Percentiles rank a stretch among this genome's conserved stretches.
These are phyloP conservation scores for Pogonocichla stellata DNA, from an alignment of 2,113 vertebrate genomes.

Conservation along the genomic window DNA sequence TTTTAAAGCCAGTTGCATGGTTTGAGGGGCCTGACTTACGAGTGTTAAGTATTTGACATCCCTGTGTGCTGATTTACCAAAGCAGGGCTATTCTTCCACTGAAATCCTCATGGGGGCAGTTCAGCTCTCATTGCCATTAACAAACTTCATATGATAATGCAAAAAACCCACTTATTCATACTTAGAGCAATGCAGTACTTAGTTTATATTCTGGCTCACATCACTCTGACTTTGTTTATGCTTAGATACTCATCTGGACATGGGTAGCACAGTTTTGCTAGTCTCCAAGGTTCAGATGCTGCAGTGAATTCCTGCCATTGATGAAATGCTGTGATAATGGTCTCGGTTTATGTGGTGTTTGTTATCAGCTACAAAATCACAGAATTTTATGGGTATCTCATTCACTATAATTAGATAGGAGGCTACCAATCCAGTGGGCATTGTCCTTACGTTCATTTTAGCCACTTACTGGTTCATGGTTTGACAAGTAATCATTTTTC, in stretches of 20 bases:
- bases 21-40: neutral
- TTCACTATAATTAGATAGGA: neutral
- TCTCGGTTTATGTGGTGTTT: neutral
- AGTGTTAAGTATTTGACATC: neutral
- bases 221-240: constrained; percentile 7
- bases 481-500: neutral
- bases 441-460: neutral
- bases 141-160: neutral
- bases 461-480: neutral
- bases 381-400: neutral
- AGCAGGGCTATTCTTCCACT: neutral
- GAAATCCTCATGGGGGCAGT: neutral
- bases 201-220: neutral
- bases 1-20: neutral
- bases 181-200: neutral
- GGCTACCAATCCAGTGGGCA: neutral
- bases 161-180: neutral
- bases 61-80: neutral
- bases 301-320: neutral
- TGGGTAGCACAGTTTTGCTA: neutral
- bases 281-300: neutral
- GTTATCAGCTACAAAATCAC: constrained; percentile 10
- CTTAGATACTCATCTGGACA: constrained; percentile 1
- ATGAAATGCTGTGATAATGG: neutral
- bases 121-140: neutral